phyloP scores from a whole-genome alignment of 1,140 invertebrate genomes.

The Daktulosphaira vitifoliae region DNA sequence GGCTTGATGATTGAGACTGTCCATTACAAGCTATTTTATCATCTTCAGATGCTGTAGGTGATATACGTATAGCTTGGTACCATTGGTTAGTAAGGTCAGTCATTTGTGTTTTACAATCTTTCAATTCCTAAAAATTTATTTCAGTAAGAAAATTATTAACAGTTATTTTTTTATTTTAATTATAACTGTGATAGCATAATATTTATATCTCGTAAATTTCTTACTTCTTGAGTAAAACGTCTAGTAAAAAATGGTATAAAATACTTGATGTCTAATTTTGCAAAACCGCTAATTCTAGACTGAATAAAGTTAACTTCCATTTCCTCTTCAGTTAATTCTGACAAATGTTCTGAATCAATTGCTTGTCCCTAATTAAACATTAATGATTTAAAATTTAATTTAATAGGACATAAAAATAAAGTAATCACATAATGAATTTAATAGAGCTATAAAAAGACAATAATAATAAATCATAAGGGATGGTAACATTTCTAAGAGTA shows the following conservation, averaged over 20 bases:
- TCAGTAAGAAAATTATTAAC: conserved; percentile 3
- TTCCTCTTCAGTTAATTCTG: conserved; percentile 70
- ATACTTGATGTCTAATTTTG: conserved; percentile 83
- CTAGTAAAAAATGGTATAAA: conserved; percentile 92
- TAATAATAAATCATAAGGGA: neutral
- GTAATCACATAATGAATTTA: conserved; percentile 8
- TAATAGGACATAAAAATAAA: neutral
- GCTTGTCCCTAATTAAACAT: conserved; percentile 63
- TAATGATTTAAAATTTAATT: too few species aligned
- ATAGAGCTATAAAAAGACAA: conserved; percentile 16
- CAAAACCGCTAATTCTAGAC: conserved; percentile 69
- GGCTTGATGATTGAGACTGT: conserved; percentile 10
- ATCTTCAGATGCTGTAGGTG: conserved; percentile 61
- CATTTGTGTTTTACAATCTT: conserved; percentile 93
- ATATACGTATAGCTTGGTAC: conserved; percentile 87
- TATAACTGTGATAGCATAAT: neutral
- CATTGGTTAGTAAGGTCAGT: conserved; percentile 90
- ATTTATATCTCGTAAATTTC: conserved; percentile 1
- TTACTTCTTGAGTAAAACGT: conserved; percentile 80
- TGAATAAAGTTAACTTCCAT: conserved; percentile 39
- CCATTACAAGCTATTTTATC: conserved; percentile 42
- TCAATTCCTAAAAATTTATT: conserved; percentile 64
- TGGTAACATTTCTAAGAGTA: neutral
- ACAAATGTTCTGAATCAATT: conserved; percentile 91
- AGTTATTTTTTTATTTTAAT: conserved; percentile 4